These are phyloP conservation scores for Lagopus muta DNA, from an alignment of 2,113 vertebrate species.

Conservation along the genomic window DNA sequence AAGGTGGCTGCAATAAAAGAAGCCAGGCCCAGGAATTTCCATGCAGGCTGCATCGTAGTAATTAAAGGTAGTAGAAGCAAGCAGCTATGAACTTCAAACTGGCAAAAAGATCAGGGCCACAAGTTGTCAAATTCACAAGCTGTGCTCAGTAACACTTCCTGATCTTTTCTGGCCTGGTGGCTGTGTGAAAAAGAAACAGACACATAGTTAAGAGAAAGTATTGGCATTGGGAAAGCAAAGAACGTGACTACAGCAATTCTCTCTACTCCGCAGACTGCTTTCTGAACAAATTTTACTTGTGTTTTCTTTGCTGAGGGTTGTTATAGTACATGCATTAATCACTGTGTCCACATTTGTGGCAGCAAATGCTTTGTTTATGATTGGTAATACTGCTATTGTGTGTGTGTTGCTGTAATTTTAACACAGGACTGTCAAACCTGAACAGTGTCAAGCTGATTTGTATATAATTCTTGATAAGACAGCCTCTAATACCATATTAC, in stretches of 20 bases:
- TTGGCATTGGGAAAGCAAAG: not conserved
- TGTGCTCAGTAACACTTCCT: not conserved
- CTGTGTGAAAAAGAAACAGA: not conserved
- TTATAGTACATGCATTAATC: not conserved
- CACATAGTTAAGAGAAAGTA: not conserved
- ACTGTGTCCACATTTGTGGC: not conserved
- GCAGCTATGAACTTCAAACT: not conserved
- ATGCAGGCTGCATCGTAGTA: not conserved
- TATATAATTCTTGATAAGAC: not conserved
- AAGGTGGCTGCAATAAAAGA: not conserved
- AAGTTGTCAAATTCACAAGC: not conserved
- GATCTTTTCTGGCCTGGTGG: not conserved
- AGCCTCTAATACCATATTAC: not conserved
- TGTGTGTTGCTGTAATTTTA: not conserved
- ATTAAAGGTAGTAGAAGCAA: constrained; percentile 14
- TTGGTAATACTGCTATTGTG: not conserved
- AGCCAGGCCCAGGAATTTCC: not conserved
- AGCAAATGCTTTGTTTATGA: not conserved
- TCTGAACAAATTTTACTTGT: not conserved
- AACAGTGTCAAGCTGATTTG: not conserved
- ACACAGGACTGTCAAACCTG: not conserved
- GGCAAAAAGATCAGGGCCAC: not conserved
- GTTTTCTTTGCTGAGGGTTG: not conserved
- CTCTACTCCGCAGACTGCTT: not conserved
- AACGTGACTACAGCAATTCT: not conserved